Percentiles rank a stretch among this genome's conserved stretches.
phyloP scores from a whole-genome alignment of 2,797 vertebrate genomes.

The Pyrocephalus nanus region DNA sequence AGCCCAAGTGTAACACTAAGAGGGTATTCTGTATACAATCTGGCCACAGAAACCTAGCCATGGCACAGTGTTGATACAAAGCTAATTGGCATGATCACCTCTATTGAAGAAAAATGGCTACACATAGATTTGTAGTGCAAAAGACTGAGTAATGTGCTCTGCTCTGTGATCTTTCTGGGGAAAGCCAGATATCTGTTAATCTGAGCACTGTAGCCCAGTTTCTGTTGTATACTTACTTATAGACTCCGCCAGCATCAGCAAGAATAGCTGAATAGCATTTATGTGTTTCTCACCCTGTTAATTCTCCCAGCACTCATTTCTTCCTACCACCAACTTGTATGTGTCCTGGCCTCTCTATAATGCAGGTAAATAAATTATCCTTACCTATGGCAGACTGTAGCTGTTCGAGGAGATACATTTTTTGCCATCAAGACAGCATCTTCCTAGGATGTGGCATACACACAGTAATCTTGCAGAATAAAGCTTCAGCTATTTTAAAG shows the following conservation, averaged over 20 bases:
- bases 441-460: background rate
- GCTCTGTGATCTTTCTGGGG: background rate
- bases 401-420: conserved; percentile 2
- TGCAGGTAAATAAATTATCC: background rate
- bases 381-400: background rate
- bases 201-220: background rate
- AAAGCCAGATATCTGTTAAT: background rate
- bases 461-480: conserved; percentile 13
- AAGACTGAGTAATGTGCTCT: background rate
- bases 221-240: background rate
- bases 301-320: background rate
- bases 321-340: background rate
- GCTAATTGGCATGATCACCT: background rate
- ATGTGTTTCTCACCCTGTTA: background rate
- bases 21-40: background rate
- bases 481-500: conserved; percentile 23
- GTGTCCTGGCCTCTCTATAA: background rate
- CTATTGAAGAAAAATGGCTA: background rate
- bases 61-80: background rate
- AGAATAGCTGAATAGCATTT: background rate
- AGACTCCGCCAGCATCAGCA: background rate
- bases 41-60: background rate
- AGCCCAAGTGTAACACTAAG: background rate
- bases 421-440: background rate
- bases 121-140: fast-evolving